Base-by-base conservation (phyloP, 2,797 vertebrate genomes). In the Characodon lateralis region DNA sequence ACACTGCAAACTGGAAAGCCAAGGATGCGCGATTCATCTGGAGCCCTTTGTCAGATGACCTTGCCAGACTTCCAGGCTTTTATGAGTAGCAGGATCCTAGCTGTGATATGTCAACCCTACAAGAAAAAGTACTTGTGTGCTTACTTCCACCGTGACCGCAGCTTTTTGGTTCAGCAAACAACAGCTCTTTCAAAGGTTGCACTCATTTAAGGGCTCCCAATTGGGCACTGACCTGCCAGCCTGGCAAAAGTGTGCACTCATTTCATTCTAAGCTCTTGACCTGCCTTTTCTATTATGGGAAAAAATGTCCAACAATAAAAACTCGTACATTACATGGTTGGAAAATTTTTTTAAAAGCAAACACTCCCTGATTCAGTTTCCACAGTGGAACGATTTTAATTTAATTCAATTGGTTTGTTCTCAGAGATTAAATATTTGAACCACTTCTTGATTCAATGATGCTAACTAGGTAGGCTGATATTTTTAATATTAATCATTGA, bases 131-230 rank as follows among this genome's bases (percentile, higher is more conserved):
- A 78, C 82, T 85, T 88, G 59, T 83, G 72, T 74, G 87, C 70
- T 76, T 26, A 77, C 83, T 84, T 77, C 73, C 80, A 71, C 71
- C 18, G 50, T 81, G 66, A 76, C 81, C 72, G 50, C 61, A 58
- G 76, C 26, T 79, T 86, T 89, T 77, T 80, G 78, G 79, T 83
- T 79, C 83, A 81, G 72, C 78, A 84, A 89, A 88, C 76, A 84
- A 69, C 70, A 78, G 72, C 85, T 88, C 71, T 86, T 87, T 87
- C 76, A 85, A 89, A 91, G 79, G 85, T 80, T 89, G 73, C 56
- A 69, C 78, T 87, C 61, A 74, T 89, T 86, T 87, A 84, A 86
- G 65, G 78, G 80, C 63, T 86, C 85, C 82, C 87, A 85, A 71
- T 78, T 84, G 88, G 79, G 75, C 43, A 78, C 53, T 72, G 87